Base-by-base conservation (phyloP, 2,113 vertebrate species). In the Helogale parvula region DNA sequence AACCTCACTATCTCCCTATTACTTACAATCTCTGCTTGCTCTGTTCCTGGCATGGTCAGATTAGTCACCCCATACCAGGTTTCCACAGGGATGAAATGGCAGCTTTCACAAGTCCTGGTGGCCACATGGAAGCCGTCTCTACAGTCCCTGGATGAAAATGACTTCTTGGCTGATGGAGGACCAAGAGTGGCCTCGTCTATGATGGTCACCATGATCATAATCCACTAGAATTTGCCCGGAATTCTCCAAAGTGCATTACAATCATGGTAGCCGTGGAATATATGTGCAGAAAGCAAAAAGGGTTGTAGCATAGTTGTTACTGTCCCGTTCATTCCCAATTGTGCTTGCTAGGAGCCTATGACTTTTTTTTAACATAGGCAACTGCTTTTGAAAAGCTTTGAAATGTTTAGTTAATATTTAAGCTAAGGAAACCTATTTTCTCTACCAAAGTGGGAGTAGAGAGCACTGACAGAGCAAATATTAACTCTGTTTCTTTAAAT, bases 381-480 rank as follows among this genome's bases (percentile, higher is more conserved):
- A 79, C 16, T 17, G 17, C 25, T 90, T 95, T 84, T 92, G 76
- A 87, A 84, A 88, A 84, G 45, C 65, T 91, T 97, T 93, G 63
- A 94, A 96, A 65, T 85, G 14, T 88, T 85, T 91, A 60, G 96
- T 98, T 98, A 98, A 97, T 98, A 77, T 97, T 97, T 98, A 93
- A 98, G 21, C 82, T 69, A 54, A 96, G 31, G 68, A 97, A 94
- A 96, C 27, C 52, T 96, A 80, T 96, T 74, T 57, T 45, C 71
- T 96, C 57, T 65, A 72, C 84, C 35, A 95, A 77, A 41, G 21
- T 92, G n/a, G 91, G 83, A 80, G 45, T 57, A 95, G 83, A 97
- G 77, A 88, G 33, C 27, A 79, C 68, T 38, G 41, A 50, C 9
- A 90, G 72, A 96, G n/a, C 66, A 98, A 97, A 98, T 94, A 92